Evolutionary conservation across 1,140 invertebrate species (phyloP).

Genomic region (Cephus cinctus): DNA sequence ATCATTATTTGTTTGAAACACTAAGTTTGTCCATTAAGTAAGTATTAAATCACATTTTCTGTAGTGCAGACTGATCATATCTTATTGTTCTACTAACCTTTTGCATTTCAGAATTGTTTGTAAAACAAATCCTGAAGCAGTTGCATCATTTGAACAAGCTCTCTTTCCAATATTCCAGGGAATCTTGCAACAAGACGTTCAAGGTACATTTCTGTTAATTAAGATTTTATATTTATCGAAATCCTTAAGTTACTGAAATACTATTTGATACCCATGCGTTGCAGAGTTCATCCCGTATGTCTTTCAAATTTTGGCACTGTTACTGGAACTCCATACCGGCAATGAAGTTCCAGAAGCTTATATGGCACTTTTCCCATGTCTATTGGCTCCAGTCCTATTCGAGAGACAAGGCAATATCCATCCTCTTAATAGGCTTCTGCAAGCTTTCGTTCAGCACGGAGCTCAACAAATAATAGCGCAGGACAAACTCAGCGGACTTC

Average conservation of each 20-base stretch:
- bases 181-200: slow-evolving; percentile 90
- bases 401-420: slow-evolving; percentile 89
- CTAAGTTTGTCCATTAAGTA: slow-evolving; percentile 82
- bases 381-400: slow-evolving; percentile 87
- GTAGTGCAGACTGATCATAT: neutral
- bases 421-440: slow-evolving; percentile 84
- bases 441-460: slow-evolving; percentile 80
- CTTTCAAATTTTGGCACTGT: slow-evolving; percentile 92
- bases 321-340: slow-evolving; percentile 77
- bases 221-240: slow-evolving; percentile 2
- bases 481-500: slow-evolving; percentile 75
- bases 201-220: slow-evolving; percentile 61
- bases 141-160: slow-evolving; percentile 86
- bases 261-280: slow-evolving; percentile 28
- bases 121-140: slow-evolving; percentile 73
- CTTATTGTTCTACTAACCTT: slow-evolving; percentile 13
- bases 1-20: slow-evolving; percentile 96
- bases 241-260: slow-evolving; percentile 9
- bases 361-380: slow-evolving; percentile 83
- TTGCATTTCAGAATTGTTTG: slow-evolving; percentile 74
- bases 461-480: slow-evolving; percentile 68
- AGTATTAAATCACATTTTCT: slow-evolving; percentile 33
- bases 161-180: slow-evolving; percentile 92
- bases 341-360: slow-evolving; percentile 75
- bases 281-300: slow-evolving; percentile 96